Evolutionary conservation across 2,888 invertebrate species (phyloP), one percentile per base, ranked within the genome.

Genomic region (Amaurobius ferox): DNA sequence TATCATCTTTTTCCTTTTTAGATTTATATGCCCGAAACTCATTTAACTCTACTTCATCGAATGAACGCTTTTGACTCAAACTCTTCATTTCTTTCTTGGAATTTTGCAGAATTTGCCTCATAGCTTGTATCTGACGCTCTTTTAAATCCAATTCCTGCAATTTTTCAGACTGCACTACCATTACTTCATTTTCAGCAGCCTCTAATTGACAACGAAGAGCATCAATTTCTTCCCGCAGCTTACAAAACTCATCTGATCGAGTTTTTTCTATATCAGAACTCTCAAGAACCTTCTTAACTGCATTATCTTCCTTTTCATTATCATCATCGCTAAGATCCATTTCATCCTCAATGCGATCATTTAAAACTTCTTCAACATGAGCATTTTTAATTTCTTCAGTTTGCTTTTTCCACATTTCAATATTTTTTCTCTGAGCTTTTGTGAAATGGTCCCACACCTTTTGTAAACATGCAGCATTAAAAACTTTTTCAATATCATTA

Each of bases 361-460:
- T 93, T 40, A 94, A 90, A 87, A 93, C 93, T 90, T 94, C 94
- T 89, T 94, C 94, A 90, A 94, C 91, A 90, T 95, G 94, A 39
- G 94, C 92, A 81, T 93, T 93, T 91, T 94, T 94, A 90, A 95
- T 94, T 91, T 95, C 95, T 94, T 95, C 95, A 88, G 96, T 95
- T 94, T 97, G 96, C 94, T 96, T 98, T 93, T 96, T 96, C 98
- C 98, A 98, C 92, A 96, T 94, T 93, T 98, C 97, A 93, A 98
- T 96, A 94, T 98, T 98, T 95, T 98, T 98, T 94, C 98, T 94
- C 93, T 98, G 98, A 90, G 98, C 96, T 94, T 98, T 98, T 93
- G 97, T 97, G 95, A 98, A 98, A 95, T 98, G 98, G 95, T 98
- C 98, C 98, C 98, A 98, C 93, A 97, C 97, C 93, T 97, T 97